phyloP scores from a whole-genome alignment of 1,140 invertebrate species.

The Drosophila simulans region DNA sequence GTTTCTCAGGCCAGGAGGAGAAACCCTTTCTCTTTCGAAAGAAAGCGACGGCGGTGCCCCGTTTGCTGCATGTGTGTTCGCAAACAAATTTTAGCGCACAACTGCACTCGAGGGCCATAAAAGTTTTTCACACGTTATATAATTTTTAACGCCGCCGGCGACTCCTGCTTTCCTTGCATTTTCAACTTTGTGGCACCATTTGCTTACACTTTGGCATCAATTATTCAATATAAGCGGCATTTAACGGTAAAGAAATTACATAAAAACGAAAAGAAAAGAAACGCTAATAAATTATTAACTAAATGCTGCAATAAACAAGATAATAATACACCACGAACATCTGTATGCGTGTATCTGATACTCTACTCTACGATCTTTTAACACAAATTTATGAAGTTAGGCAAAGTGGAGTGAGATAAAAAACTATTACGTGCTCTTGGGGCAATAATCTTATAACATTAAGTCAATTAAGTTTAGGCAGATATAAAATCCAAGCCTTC shows the following conservation, averaged over 20 bases:
- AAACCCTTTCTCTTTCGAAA: constrained; percentile 83
- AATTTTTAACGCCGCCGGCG: constrained; percentile 28
- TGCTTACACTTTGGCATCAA: constrained; percentile 69
- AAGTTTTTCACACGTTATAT: constrained; percentile 73
- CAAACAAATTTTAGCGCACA: constrained; percentile 35
- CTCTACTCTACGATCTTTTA: constrained; percentile 29
- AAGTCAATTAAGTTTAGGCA: background rate
- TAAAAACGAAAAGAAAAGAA: constrained; percentile 55
- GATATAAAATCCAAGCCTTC: background rate
- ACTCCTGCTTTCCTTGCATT: constrained; percentile 25
- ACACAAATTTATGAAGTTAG: background rate
- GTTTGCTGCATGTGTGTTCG: constrained; percentile 44
- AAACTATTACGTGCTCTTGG: too few species aligned
- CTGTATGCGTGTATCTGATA: constrained; percentile 12
- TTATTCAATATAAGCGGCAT: constrained; percentile 67
- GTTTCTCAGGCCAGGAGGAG: constrained; percentile 58
- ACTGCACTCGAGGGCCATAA: constrained; percentile 65
- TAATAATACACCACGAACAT: background rate
- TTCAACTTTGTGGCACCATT: constrained; percentile 56
- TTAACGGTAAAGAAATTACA: constrained; percentile 59
- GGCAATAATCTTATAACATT: too few species aligned
- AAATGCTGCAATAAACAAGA: constrained; percentile 66
- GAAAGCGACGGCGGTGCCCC: constrained; percentile 55
- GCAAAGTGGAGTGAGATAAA: too few species aligned
- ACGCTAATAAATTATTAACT: constrained; percentile 73